Percentiles rank a stretch among this genome's conserved stretches.
Evolutionary conservation across 2,888 invertebrate species (phyloP).

Genomic region (Agrilus cyanescens): DNA sequence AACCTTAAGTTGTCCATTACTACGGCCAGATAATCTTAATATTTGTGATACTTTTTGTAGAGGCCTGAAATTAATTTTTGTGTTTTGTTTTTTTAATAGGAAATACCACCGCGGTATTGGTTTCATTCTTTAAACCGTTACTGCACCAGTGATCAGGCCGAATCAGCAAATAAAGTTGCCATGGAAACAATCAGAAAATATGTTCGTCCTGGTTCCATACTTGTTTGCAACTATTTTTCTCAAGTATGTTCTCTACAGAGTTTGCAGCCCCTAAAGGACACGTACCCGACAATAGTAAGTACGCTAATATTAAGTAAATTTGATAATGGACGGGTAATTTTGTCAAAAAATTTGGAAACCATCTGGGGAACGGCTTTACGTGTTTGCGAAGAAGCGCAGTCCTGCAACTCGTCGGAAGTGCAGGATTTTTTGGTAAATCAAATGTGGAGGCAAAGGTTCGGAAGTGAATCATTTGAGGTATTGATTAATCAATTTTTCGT

Average conservation of each 20-base stretch:
- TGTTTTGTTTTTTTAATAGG: slow-evolving; percentile 17
- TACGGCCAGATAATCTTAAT: too few relatives aligned
- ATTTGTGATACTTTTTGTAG: background rate
- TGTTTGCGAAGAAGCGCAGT: slow-evolving; percentile 44
- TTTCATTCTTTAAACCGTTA: slow-evolving; percentile 23
- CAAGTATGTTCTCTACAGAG: slow-evolving; percentile 20
- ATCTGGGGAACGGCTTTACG: slow-evolving; percentile 55
- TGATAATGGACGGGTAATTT: slow-evolving; percentile 14
- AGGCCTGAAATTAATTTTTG: slow-evolving; percentile 3
- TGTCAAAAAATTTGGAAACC: slow-evolving; percentile 38
- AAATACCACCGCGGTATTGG: slow-evolving; percentile 27
- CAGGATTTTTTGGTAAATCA: slow-evolving; percentile 26
- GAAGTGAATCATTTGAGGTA: slow-evolving; percentile 19
- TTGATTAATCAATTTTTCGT: slow-evolving; percentile 17
- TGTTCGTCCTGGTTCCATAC: slow-evolving; percentile 29
- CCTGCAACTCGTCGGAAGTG: slow-evolving; percentile 25
- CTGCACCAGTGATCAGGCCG: slow-evolving; percentile 9
- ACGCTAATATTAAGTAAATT: slow-evolving; percentile 20
- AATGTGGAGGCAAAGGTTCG: slow-evolving; percentile 31
- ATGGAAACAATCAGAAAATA: slow-evolving; percentile 21
- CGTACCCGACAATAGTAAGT: slow-evolving; percentile 21
- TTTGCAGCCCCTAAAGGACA: slow-evolving; percentile 15
- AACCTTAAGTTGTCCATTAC: too few relatives aligned
- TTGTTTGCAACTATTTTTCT: slow-evolving; percentile 27
- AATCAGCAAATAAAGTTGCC: slow-evolving; percentile 14